Evolutionary conservation across 1,140 invertebrate genomes (phyloP).

Genomic region (Pachypeltis micranthus): DNA sequence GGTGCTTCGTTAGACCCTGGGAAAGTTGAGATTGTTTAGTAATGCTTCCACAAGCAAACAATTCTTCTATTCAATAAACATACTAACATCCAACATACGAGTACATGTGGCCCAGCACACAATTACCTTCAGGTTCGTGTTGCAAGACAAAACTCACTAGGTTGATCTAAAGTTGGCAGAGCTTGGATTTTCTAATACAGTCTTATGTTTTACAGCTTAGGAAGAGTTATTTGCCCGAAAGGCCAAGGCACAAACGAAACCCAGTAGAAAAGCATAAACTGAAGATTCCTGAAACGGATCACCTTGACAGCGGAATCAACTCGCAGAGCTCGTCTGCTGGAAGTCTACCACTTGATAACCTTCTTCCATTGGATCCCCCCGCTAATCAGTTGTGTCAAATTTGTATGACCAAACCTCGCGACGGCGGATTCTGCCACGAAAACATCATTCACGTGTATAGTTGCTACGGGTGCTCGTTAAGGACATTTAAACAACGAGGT

Average conservation of each 20-base stretch:
- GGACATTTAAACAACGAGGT: conserved; percentile 15
- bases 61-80: no score
- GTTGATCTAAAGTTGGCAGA: no score
- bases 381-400: conserved; percentile 12
- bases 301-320: neutral
- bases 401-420: conserved; percentile 12
- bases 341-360: neutral
- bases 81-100: no score
- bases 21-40: no score
- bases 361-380: no score
- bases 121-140: no score
- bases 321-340: neutral
- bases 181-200: no score
- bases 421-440: conserved; percentile 17
- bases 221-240: conserved; percentile 15
- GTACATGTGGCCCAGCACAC: no score
- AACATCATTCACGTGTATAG: conserved; percentile 17
- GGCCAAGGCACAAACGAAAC: conserved; percentile 5
- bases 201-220: conserved; percentile 7
- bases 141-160: no score
- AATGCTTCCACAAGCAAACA: no score
- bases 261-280: neutral
- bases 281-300: neutral
- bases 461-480: conserved; percentile 18
- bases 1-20: no score